Percentiles rank a stretch among this genome's conserved stretches.
Conservation (phyloP, 2,888 invertebrate genomes). For the Nephrotoma guestfalica region DNA sequence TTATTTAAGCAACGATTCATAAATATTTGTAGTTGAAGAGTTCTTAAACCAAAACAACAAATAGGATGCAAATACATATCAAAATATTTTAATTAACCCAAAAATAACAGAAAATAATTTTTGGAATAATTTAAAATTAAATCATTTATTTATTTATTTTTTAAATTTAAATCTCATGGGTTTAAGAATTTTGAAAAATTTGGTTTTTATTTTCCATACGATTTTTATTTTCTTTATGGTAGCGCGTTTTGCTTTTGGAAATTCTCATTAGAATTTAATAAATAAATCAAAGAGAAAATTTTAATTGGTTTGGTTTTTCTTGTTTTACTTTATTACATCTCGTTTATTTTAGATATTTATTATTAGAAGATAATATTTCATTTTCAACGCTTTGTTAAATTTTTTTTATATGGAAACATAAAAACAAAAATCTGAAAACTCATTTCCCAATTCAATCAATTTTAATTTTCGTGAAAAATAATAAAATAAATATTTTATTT, state of each 20-base stretch:
- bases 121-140: not conserved
- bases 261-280: not conserved
- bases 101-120: not conserved
- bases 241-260: not conserved
- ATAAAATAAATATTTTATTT: not conserved
- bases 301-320: not conserved
- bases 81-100: not conserved
- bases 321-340: not conserved
- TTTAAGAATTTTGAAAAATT: not conserved
- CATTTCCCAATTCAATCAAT: not conserved
- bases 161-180: not conserved
- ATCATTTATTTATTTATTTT: no score
- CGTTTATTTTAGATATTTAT: not conserved
- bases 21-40: not conserved
- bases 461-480: not conserved
- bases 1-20: no score
- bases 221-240: not conserved
- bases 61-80: not conserved
- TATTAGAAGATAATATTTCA: not conserved
- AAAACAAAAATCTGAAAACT: not conserved
- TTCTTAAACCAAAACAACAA: not conserved
- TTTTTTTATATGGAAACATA: not conserved
- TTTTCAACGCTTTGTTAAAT: not conserved
- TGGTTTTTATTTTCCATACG: not conserved
- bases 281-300: not conserved